Conservation (phyloP, 2,113 vertebrate species). For the Xiphorhynchus elegans region DNA sequence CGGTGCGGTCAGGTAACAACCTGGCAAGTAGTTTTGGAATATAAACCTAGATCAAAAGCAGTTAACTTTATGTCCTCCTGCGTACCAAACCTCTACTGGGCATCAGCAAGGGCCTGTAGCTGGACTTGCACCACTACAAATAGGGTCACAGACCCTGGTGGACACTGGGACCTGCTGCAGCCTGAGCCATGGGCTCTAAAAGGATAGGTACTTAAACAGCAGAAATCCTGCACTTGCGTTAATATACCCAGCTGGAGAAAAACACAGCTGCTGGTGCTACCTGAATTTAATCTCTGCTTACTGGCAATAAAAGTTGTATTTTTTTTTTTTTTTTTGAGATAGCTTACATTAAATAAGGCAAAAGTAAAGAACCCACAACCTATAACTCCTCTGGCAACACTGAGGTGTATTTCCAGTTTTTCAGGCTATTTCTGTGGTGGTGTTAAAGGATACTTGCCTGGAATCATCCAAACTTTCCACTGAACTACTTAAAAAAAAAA, state of each 20-base stretch:
- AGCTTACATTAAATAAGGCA: background rate
- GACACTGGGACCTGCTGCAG: background rate
- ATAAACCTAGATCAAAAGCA: accelerated
- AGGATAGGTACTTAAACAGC: background rate
- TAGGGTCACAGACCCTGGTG: accelerated
- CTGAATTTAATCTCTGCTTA: background rate
- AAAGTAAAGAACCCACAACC: background rate
- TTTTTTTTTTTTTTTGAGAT: background rate
- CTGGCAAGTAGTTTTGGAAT: background rate
- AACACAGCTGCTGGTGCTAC: background rate
- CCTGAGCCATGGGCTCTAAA: background rate
- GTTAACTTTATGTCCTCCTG: background rate
- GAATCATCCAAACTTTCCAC: slow-evolving; percentile 48
- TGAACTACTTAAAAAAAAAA: background rate
- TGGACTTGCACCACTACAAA: accelerated
- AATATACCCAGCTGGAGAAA: background rate
- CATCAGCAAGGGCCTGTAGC: background rate
- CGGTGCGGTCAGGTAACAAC: background rate
- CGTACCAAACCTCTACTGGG: background rate
- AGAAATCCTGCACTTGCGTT: background rate
- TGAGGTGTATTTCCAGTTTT: slow-evolving; percentile 10
- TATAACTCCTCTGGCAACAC: background rate
- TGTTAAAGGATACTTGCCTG: background rate
- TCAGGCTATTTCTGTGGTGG: slow-evolving; percentile 28
- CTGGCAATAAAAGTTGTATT: background rate